Percentiles rank a stretch among this genome's conserved stretches.
These are phyloP conservation scores for Athene noctua DNA, from an alignment of 2,113 vertebrate genomes.

Conservation along the genomic window DNA sequence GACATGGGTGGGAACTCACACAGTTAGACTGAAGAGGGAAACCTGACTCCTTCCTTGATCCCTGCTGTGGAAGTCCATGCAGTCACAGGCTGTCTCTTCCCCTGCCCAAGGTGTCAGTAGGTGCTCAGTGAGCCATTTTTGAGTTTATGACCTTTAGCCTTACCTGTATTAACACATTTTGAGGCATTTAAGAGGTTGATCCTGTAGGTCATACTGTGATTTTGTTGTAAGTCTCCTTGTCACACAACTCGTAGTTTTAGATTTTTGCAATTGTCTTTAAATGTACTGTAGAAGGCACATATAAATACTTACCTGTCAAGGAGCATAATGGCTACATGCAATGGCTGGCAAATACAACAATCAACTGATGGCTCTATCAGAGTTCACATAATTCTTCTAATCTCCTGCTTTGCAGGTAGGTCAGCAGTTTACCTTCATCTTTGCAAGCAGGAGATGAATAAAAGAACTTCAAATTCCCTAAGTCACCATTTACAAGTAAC, in stretches of 20 bases:
- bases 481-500: background rate
- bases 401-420: background rate
- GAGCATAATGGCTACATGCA: background rate
- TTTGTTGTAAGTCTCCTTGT: background rate
- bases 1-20: background rate
- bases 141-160: background rate
- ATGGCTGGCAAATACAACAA: background rate
- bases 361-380: background rate
- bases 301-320: background rate
- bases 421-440: too few relatives aligned
- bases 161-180: background rate
- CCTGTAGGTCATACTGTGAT: background rate
- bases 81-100: background rate
- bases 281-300: background rate
- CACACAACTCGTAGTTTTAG: background rate
- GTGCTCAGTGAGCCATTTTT: background rate
- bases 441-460: background rate
- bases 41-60: fast-evolving
- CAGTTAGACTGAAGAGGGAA: background rate
- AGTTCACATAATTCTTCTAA: background rate
- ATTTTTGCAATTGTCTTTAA: background rate
- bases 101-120: background rate
- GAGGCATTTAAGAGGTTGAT: background rate
- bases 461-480: background rate
- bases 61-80: background rate